A percentile compares a stretch with the other conserved stretches of the same genome.
Conservation (phyloP, 2,797 vertebrate genomes). For the Pipistrellus pygmaeus region DNA sequence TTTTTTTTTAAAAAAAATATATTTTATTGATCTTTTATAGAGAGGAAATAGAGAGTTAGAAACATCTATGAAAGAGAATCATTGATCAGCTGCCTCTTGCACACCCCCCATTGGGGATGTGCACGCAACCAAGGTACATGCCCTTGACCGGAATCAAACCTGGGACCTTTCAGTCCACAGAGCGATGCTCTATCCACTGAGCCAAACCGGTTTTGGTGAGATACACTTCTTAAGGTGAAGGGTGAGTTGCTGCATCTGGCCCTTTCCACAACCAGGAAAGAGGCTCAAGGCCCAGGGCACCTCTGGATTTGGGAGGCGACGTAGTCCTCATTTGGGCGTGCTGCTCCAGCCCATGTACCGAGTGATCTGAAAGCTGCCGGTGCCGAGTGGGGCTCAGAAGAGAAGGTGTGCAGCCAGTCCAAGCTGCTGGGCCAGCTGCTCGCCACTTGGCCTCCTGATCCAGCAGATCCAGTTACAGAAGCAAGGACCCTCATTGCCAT, state of each 20-base stretch:
- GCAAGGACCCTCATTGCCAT: background rate
- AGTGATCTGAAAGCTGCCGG: background rate
- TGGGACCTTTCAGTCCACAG: too few relatives aligned
- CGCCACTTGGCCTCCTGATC: background rate
- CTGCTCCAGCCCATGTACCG: background rate
- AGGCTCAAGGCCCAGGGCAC: background rate
- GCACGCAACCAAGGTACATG: too few relatives aligned
- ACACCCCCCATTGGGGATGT: too few relatives aligned
- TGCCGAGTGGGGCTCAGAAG: background rate
- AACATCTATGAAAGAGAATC: too few relatives aligned
- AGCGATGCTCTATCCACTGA: too few relatives aligned
- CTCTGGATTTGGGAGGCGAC: background rate
- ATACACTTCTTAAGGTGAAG: background rate
- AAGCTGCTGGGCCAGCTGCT: too few relatives aligned
- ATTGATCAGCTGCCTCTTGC: too few relatives aligned
- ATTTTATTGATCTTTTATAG: too few relatives aligned
- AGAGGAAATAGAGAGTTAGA: too few relatives aligned
- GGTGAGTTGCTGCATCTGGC: background rate
- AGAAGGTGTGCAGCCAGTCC: background rate
- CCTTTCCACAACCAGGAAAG: background rate
- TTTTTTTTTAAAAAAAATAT: too few relatives aligned
- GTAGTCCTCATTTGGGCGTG: background rate
- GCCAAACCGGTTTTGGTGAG: too few relatives aligned
- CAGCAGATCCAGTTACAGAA: background rate
- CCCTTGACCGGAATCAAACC: too few relatives aligned